phyloP scores from a whole-genome alignment of 2,113 vertebrate species.

The Leucoraja erinaceus region DNA sequence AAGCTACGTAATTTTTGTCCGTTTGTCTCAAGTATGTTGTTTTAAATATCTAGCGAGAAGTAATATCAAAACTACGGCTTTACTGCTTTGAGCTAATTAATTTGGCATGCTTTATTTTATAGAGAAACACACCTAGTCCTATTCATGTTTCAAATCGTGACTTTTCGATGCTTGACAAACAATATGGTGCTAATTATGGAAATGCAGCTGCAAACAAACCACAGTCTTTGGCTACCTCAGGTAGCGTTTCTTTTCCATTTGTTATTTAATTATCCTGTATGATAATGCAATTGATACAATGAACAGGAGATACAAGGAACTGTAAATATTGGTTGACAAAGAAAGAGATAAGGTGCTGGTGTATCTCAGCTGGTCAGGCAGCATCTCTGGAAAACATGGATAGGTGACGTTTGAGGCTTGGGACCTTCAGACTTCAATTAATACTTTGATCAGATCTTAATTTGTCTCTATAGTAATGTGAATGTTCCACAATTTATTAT shows the following conservation, averaged over 20 bases:
- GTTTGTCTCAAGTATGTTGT: background rate
- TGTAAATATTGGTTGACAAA: too few relatives aligned
- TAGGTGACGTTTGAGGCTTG: too few relatives aligned
- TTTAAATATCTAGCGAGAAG: background rate
- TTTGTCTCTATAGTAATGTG: background rate
- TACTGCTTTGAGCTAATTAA: background rate
- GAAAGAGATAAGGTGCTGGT: too few relatives aligned
- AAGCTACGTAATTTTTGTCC: background rate
- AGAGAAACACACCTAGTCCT: conserved; percentile 95
- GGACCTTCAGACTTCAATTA: too few relatives aligned
- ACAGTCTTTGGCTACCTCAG: conserved; percentile 59
- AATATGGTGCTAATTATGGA: conserved; percentile 61
- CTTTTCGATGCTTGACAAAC: conserved; percentile 63
- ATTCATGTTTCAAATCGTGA: conserved; percentile 68
- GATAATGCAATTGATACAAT: background rate
- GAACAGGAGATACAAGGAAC: too few relatives aligned
- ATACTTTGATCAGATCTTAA: background rate
- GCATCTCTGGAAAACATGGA: too few relatives aligned
- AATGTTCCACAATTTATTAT: background rate
- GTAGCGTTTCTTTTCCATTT: conserved; percentile 45
- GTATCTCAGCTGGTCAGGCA: too few relatives aligned
- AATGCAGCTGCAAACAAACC: conserved; percentile 59
- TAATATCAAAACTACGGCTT: background rate
- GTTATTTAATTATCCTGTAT: conserved; percentile 25
- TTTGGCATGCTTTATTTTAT: conserved; percentile 43